Conservation (phyloP, 2,888 invertebrate species). For the Lithosia quadra region DNA sequence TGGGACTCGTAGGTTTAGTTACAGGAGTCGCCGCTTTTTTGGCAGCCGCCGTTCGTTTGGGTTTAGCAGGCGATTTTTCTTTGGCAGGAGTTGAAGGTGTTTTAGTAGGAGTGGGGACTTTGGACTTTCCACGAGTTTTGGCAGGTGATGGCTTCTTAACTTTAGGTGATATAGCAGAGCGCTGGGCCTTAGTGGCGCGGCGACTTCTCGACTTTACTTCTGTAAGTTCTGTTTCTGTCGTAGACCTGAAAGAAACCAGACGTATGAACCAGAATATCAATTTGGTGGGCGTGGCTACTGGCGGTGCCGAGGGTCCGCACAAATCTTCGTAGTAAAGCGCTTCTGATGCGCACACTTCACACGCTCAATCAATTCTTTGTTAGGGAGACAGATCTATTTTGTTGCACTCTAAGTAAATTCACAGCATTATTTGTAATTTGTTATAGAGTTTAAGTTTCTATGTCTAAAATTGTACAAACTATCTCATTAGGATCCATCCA, state of each 20-base stretch:
- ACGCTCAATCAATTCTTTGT: too few relatives aligned
- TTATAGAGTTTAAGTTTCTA: too few relatives aligned
- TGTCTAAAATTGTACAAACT: too few relatives aligned
- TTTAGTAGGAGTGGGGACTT: conserved; percentile 17
- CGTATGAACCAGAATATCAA: not conserved
- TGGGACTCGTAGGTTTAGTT: conserved; percentile 7
- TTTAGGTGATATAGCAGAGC: conserved; percentile 20
- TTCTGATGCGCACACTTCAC: too few relatives aligned
- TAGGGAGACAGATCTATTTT: too few relatives aligned
- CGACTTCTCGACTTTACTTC: conserved; percentile 23
- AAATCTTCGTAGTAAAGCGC: too few relatives aligned
- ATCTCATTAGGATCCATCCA: too few relatives aligned
- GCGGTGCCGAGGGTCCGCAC: too few relatives aligned
- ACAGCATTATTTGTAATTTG: too few relatives aligned
- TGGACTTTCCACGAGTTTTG: conserved; percentile 35
- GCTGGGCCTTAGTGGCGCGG: conserved; percentile 18
- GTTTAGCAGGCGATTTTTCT: conserved; percentile 8
- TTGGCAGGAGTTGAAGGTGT: conserved; percentile 15
- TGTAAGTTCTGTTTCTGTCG: conserved; percentile 11
- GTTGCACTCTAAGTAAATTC: too few relatives aligned
- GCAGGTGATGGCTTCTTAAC: conserved; percentile 38
- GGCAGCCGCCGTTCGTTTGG: conserved; percentile 16
- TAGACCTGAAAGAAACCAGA: conserved; percentile 22
- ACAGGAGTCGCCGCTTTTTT: conserved; percentile 19
- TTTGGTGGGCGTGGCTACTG: too few relatives aligned